Base-by-base conservation (phyloP, 1,140 invertebrate species). In the Calliopsis andreniformis region DNA sequence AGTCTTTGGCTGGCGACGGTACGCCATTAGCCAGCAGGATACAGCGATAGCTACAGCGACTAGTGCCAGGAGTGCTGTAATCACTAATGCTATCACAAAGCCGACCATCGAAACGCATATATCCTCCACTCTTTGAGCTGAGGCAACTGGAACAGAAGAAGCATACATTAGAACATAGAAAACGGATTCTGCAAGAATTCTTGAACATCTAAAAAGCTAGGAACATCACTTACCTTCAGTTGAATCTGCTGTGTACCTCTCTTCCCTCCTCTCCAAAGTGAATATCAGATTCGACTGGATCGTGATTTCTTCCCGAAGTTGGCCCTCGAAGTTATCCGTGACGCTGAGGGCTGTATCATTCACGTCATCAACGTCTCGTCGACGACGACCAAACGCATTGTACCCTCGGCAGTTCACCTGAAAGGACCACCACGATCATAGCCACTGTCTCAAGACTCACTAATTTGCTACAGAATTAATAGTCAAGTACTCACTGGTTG, bases 21-120 rank as follows among this genome's bases (percentile, higher is more conserved):
- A 98, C 73, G 97, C 97, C 94, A 98, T 97, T 56, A 98, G 93
- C 97, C 97, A 98, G 91, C 97, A 98, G 47, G 97, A 98, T 28
- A 98, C 97, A 55, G 97, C 97, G 43, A 98, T 96, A 25, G 97
- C 97, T 35, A 98, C 97, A 43, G 97, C 97, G 28, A 98, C 97
- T 56, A 98, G 93, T 51, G 97, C 97, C 86, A 98, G 91, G 55
- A 98, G 93, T 23, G 97, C 97, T 66, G 97, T 98, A 85, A 98
- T 96, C 72, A 98, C 96, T 84, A 98, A 92, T 63, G 97, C 97
- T 79, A 98, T 97, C 72, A 98, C 97, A 86, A 98, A 95, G 56
- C 97, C 97, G 78, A 98, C 95, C 93, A 97, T 97, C 55, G 97
- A 98, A 71, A 98, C 96, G 89, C 98, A 98, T 84, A 98, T 97